Evolutionary conservation across 2,797 vertebrate genomes (phyloP).

Genomic region (Botia almorhae): DNA sequence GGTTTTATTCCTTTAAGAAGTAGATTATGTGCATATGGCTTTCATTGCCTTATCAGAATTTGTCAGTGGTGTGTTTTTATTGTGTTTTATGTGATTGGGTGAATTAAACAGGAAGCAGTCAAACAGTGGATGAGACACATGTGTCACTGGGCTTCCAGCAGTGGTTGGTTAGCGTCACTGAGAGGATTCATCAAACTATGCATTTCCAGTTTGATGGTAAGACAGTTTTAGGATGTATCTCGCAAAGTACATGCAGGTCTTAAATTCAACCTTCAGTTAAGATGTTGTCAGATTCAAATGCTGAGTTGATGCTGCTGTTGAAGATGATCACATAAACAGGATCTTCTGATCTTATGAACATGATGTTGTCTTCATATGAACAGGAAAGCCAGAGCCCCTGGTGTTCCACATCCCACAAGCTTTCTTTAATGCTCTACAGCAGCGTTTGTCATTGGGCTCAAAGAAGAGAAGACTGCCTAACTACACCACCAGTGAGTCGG

Average conservation of each 20-base stretch:
- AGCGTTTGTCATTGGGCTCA: constrained; percentile 87
- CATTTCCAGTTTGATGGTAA: constrained; percentile 92
- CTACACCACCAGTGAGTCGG: constrained; percentile 82
- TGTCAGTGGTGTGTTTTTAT: neutral
- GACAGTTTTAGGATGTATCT: constrained; percentile 19
- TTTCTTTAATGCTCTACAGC: constrained; percentile 91
- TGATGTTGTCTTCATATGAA: neutral
- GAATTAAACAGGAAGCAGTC: constrained; percentile 72
- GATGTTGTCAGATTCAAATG: neutral
- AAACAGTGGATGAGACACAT: constrained; percentile 82
- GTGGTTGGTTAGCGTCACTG: constrained; percentile 89
- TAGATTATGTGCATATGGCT: neutral
- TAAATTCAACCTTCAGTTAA: neutral
- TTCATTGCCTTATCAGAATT: neutral
- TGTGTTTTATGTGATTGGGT: constrained; percentile 13
- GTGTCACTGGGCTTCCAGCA: constrained; percentile 87
- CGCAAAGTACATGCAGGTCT: neutral
- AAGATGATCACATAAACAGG: constrained; percentile 68
- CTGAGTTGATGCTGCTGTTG: constrained; percentile 1
- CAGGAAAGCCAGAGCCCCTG: constrained; percentile 88
- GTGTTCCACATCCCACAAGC: constrained; percentile 90
- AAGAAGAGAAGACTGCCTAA: constrained; percentile 90
- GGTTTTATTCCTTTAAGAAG: neutral
- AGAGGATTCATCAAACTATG: constrained; percentile 93
- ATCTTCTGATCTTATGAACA: neutral